Conservation (phyloP, 2,113 vertebrate species). For the Tragelaphus strepsiceros region DNA sequence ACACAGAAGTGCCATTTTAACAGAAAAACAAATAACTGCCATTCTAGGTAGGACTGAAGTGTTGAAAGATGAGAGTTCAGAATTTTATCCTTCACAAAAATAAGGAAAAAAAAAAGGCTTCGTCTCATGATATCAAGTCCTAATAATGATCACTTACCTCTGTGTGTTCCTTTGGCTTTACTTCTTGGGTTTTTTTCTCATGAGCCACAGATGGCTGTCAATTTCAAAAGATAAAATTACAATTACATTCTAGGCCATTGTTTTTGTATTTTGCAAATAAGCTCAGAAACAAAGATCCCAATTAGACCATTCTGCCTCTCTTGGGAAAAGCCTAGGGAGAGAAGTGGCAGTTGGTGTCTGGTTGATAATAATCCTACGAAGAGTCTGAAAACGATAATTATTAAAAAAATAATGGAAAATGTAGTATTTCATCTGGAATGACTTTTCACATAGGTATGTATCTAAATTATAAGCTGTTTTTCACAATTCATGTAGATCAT, state of each 20-base stretch:
- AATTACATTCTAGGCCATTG: not conserved
- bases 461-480: not conserved
- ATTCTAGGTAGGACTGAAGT: not conserved
- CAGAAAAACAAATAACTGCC: not conserved
- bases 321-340: not conserved
- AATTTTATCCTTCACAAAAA: not conserved
- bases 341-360: not conserved
- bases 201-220: constrained; percentile 65
- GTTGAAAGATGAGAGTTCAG: not conserved
- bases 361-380: not conserved
- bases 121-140: not conserved
- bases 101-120: not conserved
- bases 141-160: constrained; percentile 61
- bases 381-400: not conserved
- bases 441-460: not conserved
- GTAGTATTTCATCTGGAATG: not conserved
- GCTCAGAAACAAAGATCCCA: not conserved
- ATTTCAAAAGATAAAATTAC: constrained; percentile 54
- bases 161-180: constrained; percentile 64
- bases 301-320: not conserved
- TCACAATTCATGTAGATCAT: not conserved
- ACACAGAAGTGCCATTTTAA: not conserved
- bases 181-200: constrained; percentile 55
- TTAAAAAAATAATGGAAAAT: not conserved
- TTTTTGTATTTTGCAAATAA: not conserved